phyloP scores from a whole-genome alignment of 2,888 invertebrate genomes.

The Microplitis manilae region DNA sequence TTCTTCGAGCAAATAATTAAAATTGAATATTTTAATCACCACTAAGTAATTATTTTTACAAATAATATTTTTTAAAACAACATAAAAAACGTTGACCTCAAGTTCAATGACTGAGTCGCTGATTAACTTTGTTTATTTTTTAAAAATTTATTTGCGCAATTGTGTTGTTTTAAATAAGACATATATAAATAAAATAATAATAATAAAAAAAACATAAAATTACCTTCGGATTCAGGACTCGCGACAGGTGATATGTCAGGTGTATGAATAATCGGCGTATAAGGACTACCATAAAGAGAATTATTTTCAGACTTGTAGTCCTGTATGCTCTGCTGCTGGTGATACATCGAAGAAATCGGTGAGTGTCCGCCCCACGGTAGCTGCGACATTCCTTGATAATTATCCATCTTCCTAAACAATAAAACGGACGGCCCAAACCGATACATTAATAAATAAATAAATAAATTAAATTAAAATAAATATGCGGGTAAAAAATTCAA shows the following conservation, averaged over 20 bases:
- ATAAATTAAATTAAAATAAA: not conserved
- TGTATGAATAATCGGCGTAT: conserved; percentile 77
- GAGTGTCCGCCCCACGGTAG: conserved; percentile 71
- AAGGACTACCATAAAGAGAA: conserved; percentile 70
- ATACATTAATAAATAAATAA: conserved; percentile 54
- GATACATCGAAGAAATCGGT: conserved; percentile 71
- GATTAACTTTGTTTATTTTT: too few species aligned
- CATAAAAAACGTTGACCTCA: too few species aligned
- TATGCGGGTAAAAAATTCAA: not conserved
- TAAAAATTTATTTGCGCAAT: not conserved
- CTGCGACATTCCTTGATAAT: conserved; percentile 69
- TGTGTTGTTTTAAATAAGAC: not conserved
- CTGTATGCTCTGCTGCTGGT: conserved; percentile 69
- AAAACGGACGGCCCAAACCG: not conserved
- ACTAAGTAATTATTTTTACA: too few species aligned
- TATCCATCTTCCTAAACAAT: conserved; percentile 65
- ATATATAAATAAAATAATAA: conserved; percentile 15
- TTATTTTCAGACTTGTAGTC: conserved; percentile 71
- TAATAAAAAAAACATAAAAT: conserved; percentile 52
- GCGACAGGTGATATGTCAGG: conserved; percentile 89
- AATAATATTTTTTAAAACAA: too few species aligned
- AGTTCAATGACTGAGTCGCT: too few species aligned
- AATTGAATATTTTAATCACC: too few species aligned
- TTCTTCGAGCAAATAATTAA: too few species aligned
- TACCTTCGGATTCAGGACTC: conserved; percentile 84